Conservation (phyloP, 2,797 vertebrate species). For the Pangasius macronema region DNA sequence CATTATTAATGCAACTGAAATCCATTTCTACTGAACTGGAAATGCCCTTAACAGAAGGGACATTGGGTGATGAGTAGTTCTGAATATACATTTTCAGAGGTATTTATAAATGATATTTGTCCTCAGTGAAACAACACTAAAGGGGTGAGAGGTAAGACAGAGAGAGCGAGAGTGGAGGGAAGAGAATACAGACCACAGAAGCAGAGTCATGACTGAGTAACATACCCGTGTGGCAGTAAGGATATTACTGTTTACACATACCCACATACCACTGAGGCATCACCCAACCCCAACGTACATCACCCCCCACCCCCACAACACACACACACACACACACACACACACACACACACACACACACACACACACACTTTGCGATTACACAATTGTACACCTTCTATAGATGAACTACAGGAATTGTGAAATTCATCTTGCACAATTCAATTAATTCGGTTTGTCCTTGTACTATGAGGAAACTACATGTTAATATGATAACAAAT, state of each 20-base stretch:
- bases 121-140: neutral
- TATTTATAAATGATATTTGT: neutral
- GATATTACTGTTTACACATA: conserved; percentile 11
- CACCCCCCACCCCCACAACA: neutral
- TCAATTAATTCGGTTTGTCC: neutral
- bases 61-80: neutral
- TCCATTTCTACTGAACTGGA: neutral
- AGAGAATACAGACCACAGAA: neutral
- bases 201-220: neutral
- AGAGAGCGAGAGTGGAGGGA: neutral
- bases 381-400: neutral
- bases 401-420: neutral
- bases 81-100: neutral
- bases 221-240: neutral
- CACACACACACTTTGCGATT: neutral
- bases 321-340: too few relatives aligned
- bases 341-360: neutral
- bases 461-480: neutral
- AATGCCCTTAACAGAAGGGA: neutral
- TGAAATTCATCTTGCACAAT: neutral
- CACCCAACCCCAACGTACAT: neutral
- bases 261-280: neutral
- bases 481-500: neutral
- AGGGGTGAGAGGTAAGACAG: neutral
- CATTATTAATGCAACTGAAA: neutral